Base-by-base conservation (phyloP, 2,797 vertebrate species). In the Urosaurus nigricauda region DNA sequence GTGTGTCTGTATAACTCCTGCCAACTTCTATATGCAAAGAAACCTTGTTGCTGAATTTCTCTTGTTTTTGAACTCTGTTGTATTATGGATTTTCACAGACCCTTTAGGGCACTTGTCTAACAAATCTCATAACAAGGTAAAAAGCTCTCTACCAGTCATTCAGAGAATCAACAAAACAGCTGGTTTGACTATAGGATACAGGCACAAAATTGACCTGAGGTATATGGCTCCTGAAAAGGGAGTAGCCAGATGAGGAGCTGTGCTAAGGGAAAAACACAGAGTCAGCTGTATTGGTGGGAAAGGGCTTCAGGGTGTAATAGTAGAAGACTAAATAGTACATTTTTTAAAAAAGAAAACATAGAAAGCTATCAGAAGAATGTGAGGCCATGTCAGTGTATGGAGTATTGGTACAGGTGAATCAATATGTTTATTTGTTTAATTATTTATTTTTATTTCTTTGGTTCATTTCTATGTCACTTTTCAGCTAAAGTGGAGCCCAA, bases 51-150 rank as follows among this genome's bases (percentile, higher is more conserved):
- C n/a, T 77, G 14, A 85, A 21, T 79, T 71, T 3, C 1, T 58
- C 87, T 85, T 90, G 0, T 81, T 93, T 90, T 80, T 68, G 83
- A 91, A 92, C 26, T 56, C 35, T 91, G 4, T 60, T n/a, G 4
- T 5, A 3, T 21, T 85, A 65, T 51, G 79, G 82, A 85, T 93
- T 94, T 94, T 91, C 92, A 94, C 37, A 91, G 78, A 84, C 89
- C 84, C 84, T 94, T 91, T 73, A 95, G 89, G 78, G 87, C 73
- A 90, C 77, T 58, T 93, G 65, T 93, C 87, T 92, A 93, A 93
- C 65, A 95, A 92, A 92, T 92, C 86, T 92, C 94, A 95, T 93
- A 86, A 91, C 92, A 94, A 93, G 87, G 65, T 85, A 90, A 91
- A 93, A 91, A 56, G 90, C 74, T 77, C 60, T 90, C 24, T 81